Base-by-base conservation (phyloP, 1,140 invertebrate genomes). In the Drosophila insularis region DNA sequence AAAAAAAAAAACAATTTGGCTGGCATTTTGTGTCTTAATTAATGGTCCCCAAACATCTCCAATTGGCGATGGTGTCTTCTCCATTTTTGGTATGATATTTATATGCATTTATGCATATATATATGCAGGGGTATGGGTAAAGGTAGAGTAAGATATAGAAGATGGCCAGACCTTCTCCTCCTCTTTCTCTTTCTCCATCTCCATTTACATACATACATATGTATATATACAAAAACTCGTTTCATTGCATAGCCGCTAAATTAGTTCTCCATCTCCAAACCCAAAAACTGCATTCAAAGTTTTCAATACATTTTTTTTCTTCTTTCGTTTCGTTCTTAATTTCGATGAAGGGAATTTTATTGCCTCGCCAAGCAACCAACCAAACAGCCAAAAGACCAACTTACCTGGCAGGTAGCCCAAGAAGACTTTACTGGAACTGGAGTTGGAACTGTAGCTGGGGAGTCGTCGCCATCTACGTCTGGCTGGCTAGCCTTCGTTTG, bases 331-430 rank as follows among this genome's bases (percentile, higher is more conserved):
- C 80, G 84, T 87, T 89, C 80, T 89, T 89, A 89, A 89, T 87
- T 87, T 89, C 82, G 76, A 80, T 87, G 80, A 70, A 89, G 82
- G 71, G 84, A 82, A 89, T 89, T 89, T 89, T 89, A 89, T 89
- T 89, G 84, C 84, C 72, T 40, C 43, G 43, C 43, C 43, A 50
- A 27, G 7, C 69, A 54, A 43, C 27, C 63, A 55, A 35, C 13
- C 54, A 40, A 19, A 6, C 14, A 23, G 37, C 39, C n/a, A 58
- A 11, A 14, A 35, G 63, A 37, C 17, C 58, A 50, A 50, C 4
- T 50, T 50, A 50, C 43, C 71, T 74, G 63, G 8, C 82, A 86
- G 82, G 82, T 86, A 86, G 82, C 77, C 56, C 70, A 67, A 66
- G 37, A 66, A 67, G 71, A 74, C 71, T 71, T 63, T 56, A 74